A percentile compares a stretch with the other conserved stretches of the same genome.
Evolutionary conservation across 2,888 invertebrate species (phyloP).

Genomic region (Argyresthia albistria): DNA sequence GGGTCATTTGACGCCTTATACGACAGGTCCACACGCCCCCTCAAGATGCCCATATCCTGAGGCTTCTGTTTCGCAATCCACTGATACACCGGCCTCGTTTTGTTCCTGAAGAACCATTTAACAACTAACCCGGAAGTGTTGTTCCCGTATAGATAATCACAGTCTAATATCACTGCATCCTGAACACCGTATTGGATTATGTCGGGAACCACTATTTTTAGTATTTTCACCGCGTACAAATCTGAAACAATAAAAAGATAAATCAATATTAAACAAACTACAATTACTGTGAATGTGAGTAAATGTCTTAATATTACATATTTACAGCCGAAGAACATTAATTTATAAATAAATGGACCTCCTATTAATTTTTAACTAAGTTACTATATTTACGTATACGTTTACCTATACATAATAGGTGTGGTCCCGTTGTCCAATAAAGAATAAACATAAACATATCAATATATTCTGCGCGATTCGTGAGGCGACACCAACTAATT

Average conservation of each 20-base stretch:
- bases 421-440: too few relatives aligned
- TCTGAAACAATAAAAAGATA: conserved; percentile 57
- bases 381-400: too few relatives aligned
- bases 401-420: too few relatives aligned
- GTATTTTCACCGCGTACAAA: conserved; percentile 72
- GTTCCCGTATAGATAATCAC: conserved; percentile 77
- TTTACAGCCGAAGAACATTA: too few relatives aligned
- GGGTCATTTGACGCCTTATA: conserved; percentile 78
- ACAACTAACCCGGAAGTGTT: conserved; percentile 79
- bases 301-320: too few relatives aligned
- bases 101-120: conserved; percentile 83
- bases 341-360: neutral
- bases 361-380: too few relatives aligned
- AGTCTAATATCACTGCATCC: conserved; percentile 78
- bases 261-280: conserved; percentile 2
- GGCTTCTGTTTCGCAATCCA: conserved; percentile 82
- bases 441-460: too few relatives aligned
- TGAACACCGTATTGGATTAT: conserved; percentile 75
- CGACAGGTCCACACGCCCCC: conserved; percentile 73
- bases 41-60: conserved; percentile 73
- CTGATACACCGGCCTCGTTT: conserved; percentile 79
- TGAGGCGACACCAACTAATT: too few relatives aligned
- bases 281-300: too few relatives aligned
- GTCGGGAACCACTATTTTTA: conserved; percentile 74
- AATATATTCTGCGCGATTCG: too few relatives aligned